Base-by-base conservation (phyloP, 2,888 invertebrate genomes). In the Drosophila pegasa region DNA sequence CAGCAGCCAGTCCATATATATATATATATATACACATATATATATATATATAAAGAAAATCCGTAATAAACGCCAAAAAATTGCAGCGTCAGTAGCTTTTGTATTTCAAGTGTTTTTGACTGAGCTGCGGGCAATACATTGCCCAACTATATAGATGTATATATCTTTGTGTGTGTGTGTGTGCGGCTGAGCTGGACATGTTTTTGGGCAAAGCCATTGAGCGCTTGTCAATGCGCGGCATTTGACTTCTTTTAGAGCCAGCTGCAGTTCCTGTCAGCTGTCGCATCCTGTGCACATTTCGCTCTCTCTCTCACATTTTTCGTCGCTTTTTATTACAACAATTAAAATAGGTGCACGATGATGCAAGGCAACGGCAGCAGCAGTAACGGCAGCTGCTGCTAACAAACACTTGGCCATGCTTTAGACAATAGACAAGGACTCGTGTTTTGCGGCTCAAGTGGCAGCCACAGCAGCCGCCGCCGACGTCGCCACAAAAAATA, bases 1-100 rank as follows among this genome's bases (percentile, higher is more conserved):
- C 80, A 67, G 48, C 68, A 60, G 40, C 59, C 33, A 56, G 65
- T 54, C 20, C 6, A 25, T 37, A 18, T 16, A 9, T 40, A 22
- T 22, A 40, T 40, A 8, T 22, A 7, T 18, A 18, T 27, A 27
- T 10, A 45, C 16, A 16, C 16, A 43, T n/a, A 43, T 18, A 6
- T 18, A 33, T 22, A 35, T 45, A 35, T 20, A 59, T 27, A 45
- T 16, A 40, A 63, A 73, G 77, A 80, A 82, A 89, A 82, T 62
- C 71, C 60, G 83, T 86, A 84, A 86, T 87, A 87, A 86, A 87
- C 86, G 86, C 80, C 88, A 90, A 84, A 89, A 90, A 90, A 89
- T 90, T 90, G 90, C 90, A 89, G 81, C 90, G 90, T 91, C 90
- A 91, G 90, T 83, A 68, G 89, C 89, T 89, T 88, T 89, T 90